A percentile compares a stretch with the other conserved stretches of the same genome.
These are phyloP conservation scores for Sycophaga agraensis DNA, from an alignment of 1,140 invertebrate species.

Conservation along the genomic window DNA sequence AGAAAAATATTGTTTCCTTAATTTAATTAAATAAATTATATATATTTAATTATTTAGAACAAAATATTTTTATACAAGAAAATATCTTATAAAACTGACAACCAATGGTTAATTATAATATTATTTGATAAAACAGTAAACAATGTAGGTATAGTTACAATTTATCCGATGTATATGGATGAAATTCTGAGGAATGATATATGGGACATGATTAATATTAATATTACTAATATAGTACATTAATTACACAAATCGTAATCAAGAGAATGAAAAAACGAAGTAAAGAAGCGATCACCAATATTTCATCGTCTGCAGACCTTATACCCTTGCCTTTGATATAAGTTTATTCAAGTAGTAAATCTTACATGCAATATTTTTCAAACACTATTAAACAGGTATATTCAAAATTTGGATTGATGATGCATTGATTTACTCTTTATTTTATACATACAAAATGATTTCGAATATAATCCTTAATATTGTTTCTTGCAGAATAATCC, in stretches of 20 bases:
- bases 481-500: too few species aligned
- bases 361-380: constrained; percentile 76
- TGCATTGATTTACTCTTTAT: constrained; percentile 83
- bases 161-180: constrained; percentile 77
- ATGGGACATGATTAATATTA: constrained; percentile 85
- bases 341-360: constrained; percentile 86
- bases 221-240: constrained; percentile 79
- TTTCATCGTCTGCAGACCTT: constrained; percentile 81
- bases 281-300: constrained; percentile 81
- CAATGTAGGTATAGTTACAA: constrained; percentile 85
- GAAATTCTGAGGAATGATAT: constrained; percentile 72
- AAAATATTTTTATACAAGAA: too few species aligned
- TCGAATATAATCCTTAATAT: too few species aligned
- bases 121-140: constrained; percentile 69
- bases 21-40: too few species aligned
- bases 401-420: constrained; percentile 68
- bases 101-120: too few species aligned
- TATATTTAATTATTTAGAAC: too few species aligned
- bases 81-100: too few species aligned
- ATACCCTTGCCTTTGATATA: constrained; percentile 84
- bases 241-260: constrained; percentile 79
- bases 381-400: constrained; percentile 80
- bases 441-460: constrained; percentile 87
- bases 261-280: constrained; percentile 74
- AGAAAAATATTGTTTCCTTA: too few species aligned